Evolutionary conservation across 2,888 invertebrate species (phyloP), one percentile per base, ranked within the genome.

Genomic region (Euzetes globulus): DNA sequence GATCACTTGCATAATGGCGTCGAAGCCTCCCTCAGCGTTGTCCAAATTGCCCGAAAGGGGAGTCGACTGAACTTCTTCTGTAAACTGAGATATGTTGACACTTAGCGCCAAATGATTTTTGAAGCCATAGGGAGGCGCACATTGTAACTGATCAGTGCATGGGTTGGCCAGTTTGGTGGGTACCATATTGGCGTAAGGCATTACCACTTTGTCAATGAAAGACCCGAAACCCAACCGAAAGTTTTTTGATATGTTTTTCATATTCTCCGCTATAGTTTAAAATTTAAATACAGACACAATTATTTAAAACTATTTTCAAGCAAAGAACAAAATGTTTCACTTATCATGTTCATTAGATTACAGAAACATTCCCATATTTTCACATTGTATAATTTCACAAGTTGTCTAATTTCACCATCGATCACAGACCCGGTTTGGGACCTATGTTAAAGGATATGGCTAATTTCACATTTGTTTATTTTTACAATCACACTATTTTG

Each of bases 1-100:
- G 65, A 98, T 90, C 0, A 97, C 95, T 85, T 99, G 99, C 94
- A 99, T 96, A 78, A 99, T 93, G 41, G 98, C 99, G 85, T 99
- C 99, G 83, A 99, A 97, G 9, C 99, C 98, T 74, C 99, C 99
- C 83, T 99, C 99, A 0, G 98, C 98, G 0, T 94, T 94, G 80
- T 87, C 86, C 76, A 87, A 80, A 80, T 87, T 87, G 60, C 85
- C 86, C 17, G 86, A 86, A 25, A 86, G 82, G 71, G 78, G 77
- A 1, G 80, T 80, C 17, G 75, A 75, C 50, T 75, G 72, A 79
- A 98, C 95, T 81, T 92, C 87, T 72, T 89, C 84, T 80, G 92
- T 89, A 85, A 97, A 98, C 80, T 83, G 83, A 79, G 85, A 83
- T 17, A 94, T 91, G 83, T 96, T 89, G 80, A 87, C 88, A 82